Base-by-base conservation (phyloP, 2,113 vertebrate genomes). In the Smithornis capensis region DNA sequence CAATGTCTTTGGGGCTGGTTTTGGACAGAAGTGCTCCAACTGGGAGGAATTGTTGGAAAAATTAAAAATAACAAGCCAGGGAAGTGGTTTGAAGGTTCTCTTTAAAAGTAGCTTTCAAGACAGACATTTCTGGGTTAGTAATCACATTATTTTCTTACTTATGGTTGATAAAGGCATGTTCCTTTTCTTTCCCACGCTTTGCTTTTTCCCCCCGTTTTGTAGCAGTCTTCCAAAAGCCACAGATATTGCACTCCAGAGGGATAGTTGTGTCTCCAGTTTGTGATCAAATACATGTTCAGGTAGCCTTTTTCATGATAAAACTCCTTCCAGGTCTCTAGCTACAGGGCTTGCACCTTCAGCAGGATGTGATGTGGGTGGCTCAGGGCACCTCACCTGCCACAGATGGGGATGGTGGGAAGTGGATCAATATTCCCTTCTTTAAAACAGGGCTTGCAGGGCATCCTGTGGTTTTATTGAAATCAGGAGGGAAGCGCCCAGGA, bases 231-330 rank as follows among this genome's bases (percentile, higher is more conserved):
- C 35, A 81, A 82, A 77, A 87, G 14, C 65, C 69, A 42, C 21
- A 38, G 60, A 19, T 60, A 11, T 37, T 56, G 42, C 42, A 19
- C 44, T 85, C 60, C 67, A 2, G 0, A 68, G 12, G 56, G 71
- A 11, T 14, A 7, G 13, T 23, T 21, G 16, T 29, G 22, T 44
- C 49, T 79, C 29, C n/a, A 3, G 0, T 67, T 79, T 31, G 13
- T 57, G 31, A 31, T 50, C 8, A 4, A 77, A 60, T n/a, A 28
- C 0, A 0, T 33, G 14, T 50, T 44, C 35, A 16, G 65, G 74
- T 84, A 49, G 33, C 53, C 23, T 47, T 89, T 17, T 47, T 35
- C 44, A 3, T 16, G 17, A 12, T 28, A 52, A 93, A 77, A 47
- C 25, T 28, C 33, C 38, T 67, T 44, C 44, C 60, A 45, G n/a